Evolutionary conservation across 2,888 invertebrate genomes (phyloP), one percentile per base, ranked within the genome.

Genomic region (Troides helena): DNA sequence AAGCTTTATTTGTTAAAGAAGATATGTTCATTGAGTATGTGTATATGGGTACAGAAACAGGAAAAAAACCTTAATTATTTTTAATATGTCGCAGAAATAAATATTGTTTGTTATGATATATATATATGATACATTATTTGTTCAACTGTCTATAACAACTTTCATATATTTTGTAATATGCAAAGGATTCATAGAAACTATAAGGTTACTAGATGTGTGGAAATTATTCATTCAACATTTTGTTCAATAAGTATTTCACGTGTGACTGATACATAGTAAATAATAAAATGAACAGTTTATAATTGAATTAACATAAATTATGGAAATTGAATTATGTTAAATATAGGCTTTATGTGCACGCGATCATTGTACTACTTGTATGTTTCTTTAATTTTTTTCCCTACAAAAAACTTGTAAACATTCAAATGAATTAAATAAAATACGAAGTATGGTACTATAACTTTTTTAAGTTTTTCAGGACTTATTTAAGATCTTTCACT

Each of bases 231-330:
- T 5, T 14, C 10, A 50, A 4, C 5, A 39, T 39, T 39, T 39
- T 39, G 8, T 39, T 39, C 10, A 50, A 18, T 50, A 50, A 14
- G 1, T 50, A 4, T 50, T 50, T 50, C 50, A 50, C 14, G 18
- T 14, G 18, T 50, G 50, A 50, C 6, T 57, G 10, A 57, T 21
- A 21, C n/a, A 57, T 5, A 21, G n/a, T 8, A 14, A 57, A 21
- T 57, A 57, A 57, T 8, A 21, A 57, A 18, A 10, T 57, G 7
- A 8, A 21, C 23, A 21, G 18, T 57, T 21, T 21, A 57, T 57
- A 60, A 57, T 74, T 74, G 74, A 75, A 76, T 75, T 66, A 73
- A 74, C 73, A 74, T 57, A n/a, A 21, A 57, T 21, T 57, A 57
- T 57, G n/a, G 5, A 57, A 57, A 57, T 57, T 21, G 56, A 21